phyloP scores from a whole-genome alignment of 2,113 vertebrate genomes.

The Carlito syrichta region DNA sequence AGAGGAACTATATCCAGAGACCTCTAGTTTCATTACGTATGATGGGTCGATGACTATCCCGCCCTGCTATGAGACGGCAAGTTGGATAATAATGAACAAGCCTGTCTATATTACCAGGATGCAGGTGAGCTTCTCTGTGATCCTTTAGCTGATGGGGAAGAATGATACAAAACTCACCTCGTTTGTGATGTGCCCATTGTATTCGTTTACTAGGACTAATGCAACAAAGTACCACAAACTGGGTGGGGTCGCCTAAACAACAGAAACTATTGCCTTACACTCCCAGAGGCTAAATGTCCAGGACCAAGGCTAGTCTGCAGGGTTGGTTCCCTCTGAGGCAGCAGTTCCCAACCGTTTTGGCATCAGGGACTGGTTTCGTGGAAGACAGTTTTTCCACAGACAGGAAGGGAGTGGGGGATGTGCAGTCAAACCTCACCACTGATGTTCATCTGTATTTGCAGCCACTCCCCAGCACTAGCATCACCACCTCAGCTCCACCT shows the following conservation, averaged over 20 bases:
- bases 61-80: constrained; percentile 97
- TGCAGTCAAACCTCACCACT: too few relatives aligned
- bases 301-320: not conserved
- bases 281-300: not conserved
- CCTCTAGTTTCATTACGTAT: constrained; percentile 96
- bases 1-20: constrained; percentile 97
- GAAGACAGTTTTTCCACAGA: too few relatives aligned
- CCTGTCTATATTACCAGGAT: constrained; percentile 98
- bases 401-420: too few relatives aligned
- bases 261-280: not conserved
- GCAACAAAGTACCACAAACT: not conserved
- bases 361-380: too few relatives aligned
- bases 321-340: not conserved
- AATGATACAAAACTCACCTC: not conserved
- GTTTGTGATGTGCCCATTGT: not conserved
- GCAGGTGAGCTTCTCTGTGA: constrained; percentile 88
- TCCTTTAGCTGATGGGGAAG: not conserved
- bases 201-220: not conserved
- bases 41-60: constrained; percentile 99
- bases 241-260: not conserved
- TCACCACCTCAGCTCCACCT: too few relatives aligned
- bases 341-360: too few relatives aligned
- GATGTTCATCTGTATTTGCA: too few relatives aligned
- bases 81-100: constrained; percentile 99
- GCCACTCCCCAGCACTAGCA: too few relatives aligned